Evolutionary conservation across 1,140 invertebrate species (phyloP), one percentile per base, ranked within the genome.

Genomic region (Zelostemma sp.): DNA sequence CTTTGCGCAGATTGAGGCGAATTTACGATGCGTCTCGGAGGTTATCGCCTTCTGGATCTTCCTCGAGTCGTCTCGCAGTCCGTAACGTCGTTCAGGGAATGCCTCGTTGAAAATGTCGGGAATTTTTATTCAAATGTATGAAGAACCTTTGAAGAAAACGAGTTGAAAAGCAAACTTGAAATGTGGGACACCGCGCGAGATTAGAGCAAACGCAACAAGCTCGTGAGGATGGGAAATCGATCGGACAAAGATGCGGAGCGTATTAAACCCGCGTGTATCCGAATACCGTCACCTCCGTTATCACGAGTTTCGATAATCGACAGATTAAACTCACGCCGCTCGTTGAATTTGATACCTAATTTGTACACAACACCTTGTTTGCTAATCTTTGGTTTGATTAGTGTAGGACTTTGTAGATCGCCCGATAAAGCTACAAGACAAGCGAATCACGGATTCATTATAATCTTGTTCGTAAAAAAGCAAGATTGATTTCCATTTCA

Each of bases 221-320:
- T 15, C 1, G 46, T 33, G 65, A 53, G 21, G 49, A 61, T 25
- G n/a, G n/a, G 25, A 8, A 28, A 28, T 8, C 25, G 8, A 28
- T 28, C n/a, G 17, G 45, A 2, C 28, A 45, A 53, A 56, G 64
- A 72, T 72, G 61, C 43, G 55, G 55, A 57, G 49, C 50, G 54
- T 57, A 68, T 68, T 60, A 67, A 55, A 64, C 64, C 61, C 48
- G 12, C 46, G 63, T 48, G 64, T 33, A 64, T 65, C 61, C 60
- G 35, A 57, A 54, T 62, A 48, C 50, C 57, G 50, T 66, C 49
- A 62, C 61, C 53, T 47, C 35, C 19, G 31, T 66, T 72, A 65
- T 65, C 70, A n/a, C 11, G n/a, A 48, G 28, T 51, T 59, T 64
- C 51, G 43, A 38, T 48, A 43, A 67, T 38, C 50, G 47, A 68